These are phyloP conservation scores for Mola mola DNA, from an alignment of 2,113 vertebrate species.

Conservation along the genomic window DNA sequence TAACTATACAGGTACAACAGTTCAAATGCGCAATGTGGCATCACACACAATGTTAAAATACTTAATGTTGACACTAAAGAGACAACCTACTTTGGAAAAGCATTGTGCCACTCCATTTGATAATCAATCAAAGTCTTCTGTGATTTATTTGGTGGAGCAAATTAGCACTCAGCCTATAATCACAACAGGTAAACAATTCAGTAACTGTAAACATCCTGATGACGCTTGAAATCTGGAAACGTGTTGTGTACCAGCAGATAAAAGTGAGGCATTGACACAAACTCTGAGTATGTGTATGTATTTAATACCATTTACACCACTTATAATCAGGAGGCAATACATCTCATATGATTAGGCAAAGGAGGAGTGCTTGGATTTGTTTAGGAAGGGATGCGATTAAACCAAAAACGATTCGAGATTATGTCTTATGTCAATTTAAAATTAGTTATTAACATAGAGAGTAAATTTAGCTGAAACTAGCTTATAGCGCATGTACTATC, in stretches of 20 bases:
- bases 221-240: too few species aligned
- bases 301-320: too few species aligned
- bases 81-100: not conserved
- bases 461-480: slow-evolving; percentile 6
- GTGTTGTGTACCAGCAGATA: too few species aligned
- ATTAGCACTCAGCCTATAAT: not conserved
- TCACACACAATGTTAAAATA: not conserved
- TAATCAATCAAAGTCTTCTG: too few species aligned
- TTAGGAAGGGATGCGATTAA: not conserved
- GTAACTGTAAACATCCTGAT: not conserved
- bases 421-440: not conserved
- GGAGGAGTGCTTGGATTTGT: not conserved
- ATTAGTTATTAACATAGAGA: not conserved
- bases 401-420: not conserved
- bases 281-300: too few species aligned
- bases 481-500: not conserved
- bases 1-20: too few species aligned
- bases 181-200: not conserved
- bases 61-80: not conserved
- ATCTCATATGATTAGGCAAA: not conserved
- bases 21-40: not conserved
- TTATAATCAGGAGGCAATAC: too few species aligned
- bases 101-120: not conserved
- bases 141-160: not conserved
- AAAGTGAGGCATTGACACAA: too few species aligned